Evolutionary conservation across 2,113 vertebrate species (phyloP).

Genomic region (Atractosteus spatula): DNA sequence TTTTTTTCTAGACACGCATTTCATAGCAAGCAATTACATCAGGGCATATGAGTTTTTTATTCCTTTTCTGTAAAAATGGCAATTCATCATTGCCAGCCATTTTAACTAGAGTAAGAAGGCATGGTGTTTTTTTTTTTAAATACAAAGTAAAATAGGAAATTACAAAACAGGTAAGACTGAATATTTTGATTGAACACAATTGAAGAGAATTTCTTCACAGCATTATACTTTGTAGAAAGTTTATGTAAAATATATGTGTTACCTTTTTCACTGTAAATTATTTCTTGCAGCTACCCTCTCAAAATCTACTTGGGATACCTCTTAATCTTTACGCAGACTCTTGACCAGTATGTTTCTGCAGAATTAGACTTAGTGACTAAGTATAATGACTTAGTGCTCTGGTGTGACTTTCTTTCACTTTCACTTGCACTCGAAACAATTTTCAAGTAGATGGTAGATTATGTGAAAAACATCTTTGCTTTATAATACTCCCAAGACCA

Average conservation of each 20-base stretch:
- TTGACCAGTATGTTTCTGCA: slow-evolving; percentile 49
- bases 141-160: slow-evolving; percentile 23
- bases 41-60: slow-evolving; percentile 14
- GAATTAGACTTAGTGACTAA: no score
- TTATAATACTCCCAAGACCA: no score
- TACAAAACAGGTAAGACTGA: background rate
- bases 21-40: slow-evolving; percentile 28
- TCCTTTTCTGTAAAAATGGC: slow-evolving; percentile 1
- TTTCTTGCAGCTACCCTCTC: background rate
- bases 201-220: slow-evolving; percentile 27
- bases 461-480: no score
- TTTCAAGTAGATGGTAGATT: no score
- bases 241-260: background rate
- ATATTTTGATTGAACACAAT: slow-evolving; percentile 32
- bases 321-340: slow-evolving; percentile 61
- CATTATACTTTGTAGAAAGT: slow-evolving; percentile 9
- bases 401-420: slow-evolving; percentile 13
- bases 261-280: slow-evolving; percentile 35
- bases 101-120: no score
- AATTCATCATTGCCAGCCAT: background rate
- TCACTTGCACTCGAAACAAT: background rate
- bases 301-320: slow-evolving; percentile 53
- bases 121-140: background rate
- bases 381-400: slow-evolving; percentile 42
- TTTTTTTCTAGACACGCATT: slow-evolving; percentile 26